Percentiles rank a stretch among this genome's conserved stretches.
These are phyloP conservation scores for Archips xylosteana DNA, from an alignment of 2,888 invertebrate species.

Conservation along the genomic window DNA sequence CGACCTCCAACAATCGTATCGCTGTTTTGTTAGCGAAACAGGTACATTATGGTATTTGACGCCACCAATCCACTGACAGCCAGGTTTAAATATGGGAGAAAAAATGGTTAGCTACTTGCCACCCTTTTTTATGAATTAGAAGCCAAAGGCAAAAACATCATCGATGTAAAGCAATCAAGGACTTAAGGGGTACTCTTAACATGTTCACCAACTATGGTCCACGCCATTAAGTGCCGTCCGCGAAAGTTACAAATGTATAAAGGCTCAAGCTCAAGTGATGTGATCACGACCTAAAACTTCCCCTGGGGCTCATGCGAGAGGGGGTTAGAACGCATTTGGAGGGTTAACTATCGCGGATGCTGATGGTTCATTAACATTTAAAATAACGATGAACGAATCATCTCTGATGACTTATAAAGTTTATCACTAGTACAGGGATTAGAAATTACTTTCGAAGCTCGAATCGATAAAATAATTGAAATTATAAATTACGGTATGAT, in stretches of 20 bases:
- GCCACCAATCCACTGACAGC: too few relatives aligned
- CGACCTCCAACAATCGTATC: not conserved
- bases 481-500: too few relatives aligned
- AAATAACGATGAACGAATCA: not conserved
- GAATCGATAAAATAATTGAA: too few relatives aligned
- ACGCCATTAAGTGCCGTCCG: too few relatives aligned
- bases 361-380: not conserved
- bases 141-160: too few relatives aligned
- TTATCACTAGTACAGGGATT: not conserved
- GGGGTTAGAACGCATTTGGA: not conserved
- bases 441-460: too few relatives aligned
- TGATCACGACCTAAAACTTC: not conserved
- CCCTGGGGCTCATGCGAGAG: not conserved
- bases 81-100: too few relatives aligned
- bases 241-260: not conserved
- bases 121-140: too few relatives aligned
- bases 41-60: not conserved
- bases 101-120: too few relatives aligned
- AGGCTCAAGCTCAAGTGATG: not conserved
- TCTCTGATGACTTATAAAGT: not conserved
- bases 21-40: not conserved
- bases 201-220: too few relatives aligned
- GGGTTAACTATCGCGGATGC: conserved; percentile 3
- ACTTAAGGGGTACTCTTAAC: too few relatives aligned
- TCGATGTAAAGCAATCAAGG: too few relatives aligned